Percentiles rank a stretch among this genome's conserved stretches.
These are phyloP conservation scores for Monochamus saltuarius DNA, from an alignment of 1,140 invertebrate species.

Conservation along the genomic window DNA sequence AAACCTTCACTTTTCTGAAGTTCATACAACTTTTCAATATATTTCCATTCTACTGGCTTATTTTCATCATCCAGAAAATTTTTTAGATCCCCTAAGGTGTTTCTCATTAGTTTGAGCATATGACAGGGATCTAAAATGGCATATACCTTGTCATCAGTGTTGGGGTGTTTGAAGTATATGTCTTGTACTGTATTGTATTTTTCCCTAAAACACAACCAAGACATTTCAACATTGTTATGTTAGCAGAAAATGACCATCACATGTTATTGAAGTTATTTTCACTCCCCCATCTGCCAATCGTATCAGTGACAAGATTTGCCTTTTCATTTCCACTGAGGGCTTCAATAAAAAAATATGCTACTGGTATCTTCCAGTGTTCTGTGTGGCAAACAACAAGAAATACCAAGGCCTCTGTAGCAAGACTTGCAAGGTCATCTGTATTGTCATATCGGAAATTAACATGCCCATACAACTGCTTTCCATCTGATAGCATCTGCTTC, in stretches of 20 bases:
- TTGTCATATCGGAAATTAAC: background rate
- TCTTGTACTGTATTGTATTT: background rate
- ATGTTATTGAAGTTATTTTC: background rate
- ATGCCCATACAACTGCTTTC: background rate
- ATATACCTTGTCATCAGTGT: background rate
- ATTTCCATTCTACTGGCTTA: background rate
- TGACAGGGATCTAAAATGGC: conserved; percentile 11
- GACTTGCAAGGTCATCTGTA: background rate
- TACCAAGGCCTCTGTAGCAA: background rate
- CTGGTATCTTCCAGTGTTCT: background rate
- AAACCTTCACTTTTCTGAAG: conserved; percentile 1
- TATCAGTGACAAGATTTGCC: background rate
- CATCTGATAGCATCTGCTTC: conserved; percentile 1
- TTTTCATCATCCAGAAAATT: conserved; percentile 4
- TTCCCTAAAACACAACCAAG: background rate
- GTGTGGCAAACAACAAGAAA: background rate
- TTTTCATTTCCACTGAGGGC: conserved; percentile 6
- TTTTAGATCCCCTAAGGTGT: conserved; percentile 8
- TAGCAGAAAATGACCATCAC: background rate
- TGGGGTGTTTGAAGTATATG: background rate
- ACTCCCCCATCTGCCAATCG: background rate
- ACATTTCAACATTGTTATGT: background rate
- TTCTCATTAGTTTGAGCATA: conserved; percentile 16
- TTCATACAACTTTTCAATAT: conserved; percentile 4
- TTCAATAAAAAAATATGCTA: conserved; percentile 1